Conservation (phyloP, 2,113 vertebrate species). For the Pleuronectes platessa region DNA sequence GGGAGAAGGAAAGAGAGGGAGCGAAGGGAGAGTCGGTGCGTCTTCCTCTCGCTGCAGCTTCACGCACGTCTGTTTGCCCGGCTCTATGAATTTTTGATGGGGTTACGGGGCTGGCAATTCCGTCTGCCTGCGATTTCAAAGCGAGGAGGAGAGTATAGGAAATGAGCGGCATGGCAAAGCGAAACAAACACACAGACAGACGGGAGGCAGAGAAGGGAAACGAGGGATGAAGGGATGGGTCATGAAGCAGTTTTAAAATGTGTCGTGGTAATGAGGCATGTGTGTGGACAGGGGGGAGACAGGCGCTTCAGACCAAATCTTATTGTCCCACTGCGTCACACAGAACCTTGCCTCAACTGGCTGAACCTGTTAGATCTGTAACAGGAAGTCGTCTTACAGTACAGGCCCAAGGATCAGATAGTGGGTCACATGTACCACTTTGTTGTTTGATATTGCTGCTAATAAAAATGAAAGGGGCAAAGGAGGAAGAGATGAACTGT, state of each 20-base stretch:
- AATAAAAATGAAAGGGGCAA: background rate
- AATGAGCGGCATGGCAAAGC: conserved; percentile 64
- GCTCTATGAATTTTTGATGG: conserved; percentile 80
- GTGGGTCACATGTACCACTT: background rate
- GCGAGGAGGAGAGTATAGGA: conserved; percentile 48
- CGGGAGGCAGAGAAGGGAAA: conserved; percentile 2
- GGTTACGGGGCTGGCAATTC: conserved; percentile 66
- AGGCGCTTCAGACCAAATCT: conserved; percentile 14
- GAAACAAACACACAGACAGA: conserved; percentile 10
- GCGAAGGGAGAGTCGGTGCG: conserved; percentile 52
- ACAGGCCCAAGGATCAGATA: background rate
- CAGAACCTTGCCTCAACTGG: background rate
- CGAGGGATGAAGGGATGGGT: conserved; percentile 12
- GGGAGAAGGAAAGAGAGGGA: conserved; percentile 45
- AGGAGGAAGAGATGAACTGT: background rate
- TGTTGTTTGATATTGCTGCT: background rate
- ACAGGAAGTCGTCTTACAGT: background rate
- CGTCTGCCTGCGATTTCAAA: conserved; percentile 70
- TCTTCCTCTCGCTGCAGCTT: conserved; percentile 25
- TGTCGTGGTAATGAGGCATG: conserved; percentile 60
- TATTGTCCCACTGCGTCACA: background rate
- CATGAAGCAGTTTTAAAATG: conserved; percentile 48
- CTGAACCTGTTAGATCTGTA: background rate
- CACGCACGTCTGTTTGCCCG: conserved; percentile 50
- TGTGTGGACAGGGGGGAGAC: conserved; percentile 10